phyloP scores from a whole-genome alignment of 2,888 invertebrate species.

The Noctua janthina region DNA sequence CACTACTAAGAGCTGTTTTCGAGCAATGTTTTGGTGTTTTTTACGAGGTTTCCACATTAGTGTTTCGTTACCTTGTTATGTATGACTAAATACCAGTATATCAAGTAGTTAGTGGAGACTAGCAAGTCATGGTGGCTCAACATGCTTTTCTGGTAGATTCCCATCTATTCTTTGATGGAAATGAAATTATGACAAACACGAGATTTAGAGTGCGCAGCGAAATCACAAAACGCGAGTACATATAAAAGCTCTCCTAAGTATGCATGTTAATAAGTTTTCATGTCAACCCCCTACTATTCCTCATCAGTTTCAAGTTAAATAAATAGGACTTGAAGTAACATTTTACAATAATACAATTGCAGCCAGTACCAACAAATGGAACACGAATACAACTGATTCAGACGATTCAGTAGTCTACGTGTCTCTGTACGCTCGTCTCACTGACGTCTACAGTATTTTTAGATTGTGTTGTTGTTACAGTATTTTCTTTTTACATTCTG shows the following conservation, averaged over 20 bases:
- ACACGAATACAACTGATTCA: slow-evolving; percentile 47
- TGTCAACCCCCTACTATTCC: background rate
- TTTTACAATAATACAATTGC: slow-evolving; percentile 22
- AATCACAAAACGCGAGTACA: background rate
- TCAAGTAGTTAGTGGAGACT: background rate
- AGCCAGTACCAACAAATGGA: slow-evolving; percentile 27
- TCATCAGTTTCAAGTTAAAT: background rate
- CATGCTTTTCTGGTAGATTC: background rate
- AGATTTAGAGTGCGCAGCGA: too few relatives aligned
- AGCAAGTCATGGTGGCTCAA: background rate
- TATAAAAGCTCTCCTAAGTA: background rate
- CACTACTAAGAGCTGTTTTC: slow-evolving; percentile 18
- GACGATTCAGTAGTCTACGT: slow-evolving; percentile 47
- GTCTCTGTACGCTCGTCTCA: slow-evolving; percentile 48
- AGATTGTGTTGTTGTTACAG: slow-evolving; percentile 40
- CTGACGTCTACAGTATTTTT: slow-evolving; percentile 65
- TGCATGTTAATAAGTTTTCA: background rate
- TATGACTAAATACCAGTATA: background rate
- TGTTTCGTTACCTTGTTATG: background rate
- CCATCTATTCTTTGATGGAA: background rate
- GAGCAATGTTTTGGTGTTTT: slow-evolving; percentile 13
- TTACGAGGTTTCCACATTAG: background rate
- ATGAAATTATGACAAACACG: background rate
- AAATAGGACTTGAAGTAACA: slow-evolving; percentile 4
- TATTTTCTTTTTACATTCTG: slow-evolving; percentile 46